phyloP scores from a whole-genome alignment of 2,888 invertebrate genomes.

The Mycalesis mineus region DNA sequence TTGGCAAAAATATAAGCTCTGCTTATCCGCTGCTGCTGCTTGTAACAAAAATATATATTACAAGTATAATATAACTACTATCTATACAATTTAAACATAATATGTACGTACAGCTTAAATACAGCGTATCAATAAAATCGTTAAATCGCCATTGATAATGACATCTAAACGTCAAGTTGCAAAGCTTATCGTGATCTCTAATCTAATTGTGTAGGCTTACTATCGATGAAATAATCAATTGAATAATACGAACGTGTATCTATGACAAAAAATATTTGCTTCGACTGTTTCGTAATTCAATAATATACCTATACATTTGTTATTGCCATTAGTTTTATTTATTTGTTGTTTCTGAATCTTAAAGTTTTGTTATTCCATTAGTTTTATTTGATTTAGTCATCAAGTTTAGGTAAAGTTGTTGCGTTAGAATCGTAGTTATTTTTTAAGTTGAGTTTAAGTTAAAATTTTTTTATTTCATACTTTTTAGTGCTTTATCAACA shows the following conservation, averaged over 20 bases:
- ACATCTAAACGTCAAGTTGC: neutral
- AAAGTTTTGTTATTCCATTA: neutral
- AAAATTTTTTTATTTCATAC: too few relatives aligned
- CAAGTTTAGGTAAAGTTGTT: too few relatives aligned
- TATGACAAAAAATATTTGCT: neutral
- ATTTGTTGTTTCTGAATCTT: too few relatives aligned
- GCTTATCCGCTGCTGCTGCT: too few relatives aligned
- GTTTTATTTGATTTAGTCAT: too few relatives aligned
- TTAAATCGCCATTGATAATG: neutral
- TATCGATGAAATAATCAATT: constrained; percentile 10
- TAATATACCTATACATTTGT: neutral
- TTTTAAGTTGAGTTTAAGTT: too few relatives aligned
- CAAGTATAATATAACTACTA: too few relatives aligned
- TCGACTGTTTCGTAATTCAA: neutral
- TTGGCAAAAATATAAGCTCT: too few relatives aligned
- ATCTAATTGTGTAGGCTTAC: neutral
- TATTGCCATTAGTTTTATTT: too few relatives aligned
- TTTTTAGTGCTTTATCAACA: too few relatives aligned
- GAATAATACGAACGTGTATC: neutral
- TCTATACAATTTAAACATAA: neutral
- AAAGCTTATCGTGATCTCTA: neutral
- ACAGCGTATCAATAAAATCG: neutral
- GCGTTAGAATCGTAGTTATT: too few relatives aligned
- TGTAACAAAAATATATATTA: too few relatives aligned
- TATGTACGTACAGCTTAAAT: neutral